Evolutionary conservation across 2,113 vertebrate genomes (phyloP), one percentile per base, ranked within the genome.

Genomic region (Cnemophilus loriae): DNA sequence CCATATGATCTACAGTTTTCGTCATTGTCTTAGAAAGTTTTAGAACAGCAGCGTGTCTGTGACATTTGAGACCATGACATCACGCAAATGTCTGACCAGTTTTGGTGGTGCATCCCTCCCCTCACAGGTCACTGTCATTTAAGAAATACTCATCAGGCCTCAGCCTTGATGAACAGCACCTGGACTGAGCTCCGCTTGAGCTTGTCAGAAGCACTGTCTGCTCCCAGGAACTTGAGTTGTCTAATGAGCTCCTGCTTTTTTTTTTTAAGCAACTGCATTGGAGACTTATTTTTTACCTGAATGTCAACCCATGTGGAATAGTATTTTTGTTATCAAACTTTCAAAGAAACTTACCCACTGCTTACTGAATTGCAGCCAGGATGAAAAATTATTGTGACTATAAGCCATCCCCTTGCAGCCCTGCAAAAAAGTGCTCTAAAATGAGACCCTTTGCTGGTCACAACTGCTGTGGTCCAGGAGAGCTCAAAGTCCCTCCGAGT

Each of bases 201-300:
- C 10, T 67, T 67, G 13, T 11, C 10, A 30, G 41, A 56, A 41
- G 5, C 13, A n/a, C 20, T 35, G 8, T 56, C n/a, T 56, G 28
- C 19, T 56, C 12, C n/a, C 28, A 56, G 12, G 12, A n/a, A 30
- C n/a, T 49, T n/a, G 15, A 15, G 7, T 6, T 64, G 16, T 13
- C 30, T 30, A 26, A 49, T 0, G 1, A 47, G 15, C 12, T 74
- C n/a, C 28, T 41, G 13, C 10, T 9, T 8, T 41, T 39, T 20
- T 26, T 18, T 33, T 41, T 28, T 10, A 46, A 47, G 18, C 8
- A 39, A 10, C 15, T 16, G 16, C 23, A 4, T 39, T 39, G n/a
- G 41, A 64, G 15, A 28, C 15, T 56, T n/a, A 8, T 16, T 39
- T 55, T 84, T 74, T n/a, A 5, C 7, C 59, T 64, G 22, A 64